These are phyloP conservation scores for Melieria crassipennis DNA, from an alignment of 2,888 invertebrate genomes.

Conservation along the genomic window DNA sequence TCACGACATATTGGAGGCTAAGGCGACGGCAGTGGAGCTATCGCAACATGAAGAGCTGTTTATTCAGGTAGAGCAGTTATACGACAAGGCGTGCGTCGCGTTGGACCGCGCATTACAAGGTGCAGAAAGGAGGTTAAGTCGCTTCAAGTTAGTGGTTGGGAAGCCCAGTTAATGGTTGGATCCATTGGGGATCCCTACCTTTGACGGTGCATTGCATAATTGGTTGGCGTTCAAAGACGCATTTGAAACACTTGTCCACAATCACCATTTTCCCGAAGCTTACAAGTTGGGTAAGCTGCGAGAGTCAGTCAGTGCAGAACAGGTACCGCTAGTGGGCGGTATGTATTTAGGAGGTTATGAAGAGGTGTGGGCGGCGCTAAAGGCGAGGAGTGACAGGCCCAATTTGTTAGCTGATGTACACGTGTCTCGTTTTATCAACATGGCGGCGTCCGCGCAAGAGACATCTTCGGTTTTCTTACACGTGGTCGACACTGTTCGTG, in stretches of 20 bases:
- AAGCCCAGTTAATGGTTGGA: conserved; percentile 10
- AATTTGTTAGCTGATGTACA: conserved; percentile 24
- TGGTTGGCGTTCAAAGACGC: conserved; percentile 15
- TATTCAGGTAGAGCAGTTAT: neutral
- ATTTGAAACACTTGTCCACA: conserved; percentile 24
- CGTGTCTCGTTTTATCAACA: conserved; percentile 21
- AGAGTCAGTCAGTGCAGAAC: neutral
- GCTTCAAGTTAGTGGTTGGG: neutral
- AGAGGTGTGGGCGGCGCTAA: conserved; percentile 25
- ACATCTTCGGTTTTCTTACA: neutral
- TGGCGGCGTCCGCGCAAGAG: neutral
- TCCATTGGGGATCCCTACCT: conserved; percentile 15
- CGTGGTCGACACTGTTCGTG: too few relatives aligned
- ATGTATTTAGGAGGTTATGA: conserved; percentile 25
- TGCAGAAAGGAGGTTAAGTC: neutral
- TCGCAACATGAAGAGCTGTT: neutral
- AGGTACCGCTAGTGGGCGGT: conserved; percentile 1
- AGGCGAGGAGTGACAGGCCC: conserved; percentile 20
- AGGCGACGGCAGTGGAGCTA: neutral
- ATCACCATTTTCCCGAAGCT: conserved; percentile 6
- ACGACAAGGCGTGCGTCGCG: neutral
- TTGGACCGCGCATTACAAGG: conserved; percentile 1
- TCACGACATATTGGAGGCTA: conserved; percentile 1
- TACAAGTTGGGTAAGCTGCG: conserved; percentile 21
- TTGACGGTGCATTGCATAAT: conserved; percentile 15